A percentile compares a stretch with the other conserved stretches of the same genome.
Conservation (phyloP, 2,888 invertebrate genomes). For the Cordilura impudica region DNA sequence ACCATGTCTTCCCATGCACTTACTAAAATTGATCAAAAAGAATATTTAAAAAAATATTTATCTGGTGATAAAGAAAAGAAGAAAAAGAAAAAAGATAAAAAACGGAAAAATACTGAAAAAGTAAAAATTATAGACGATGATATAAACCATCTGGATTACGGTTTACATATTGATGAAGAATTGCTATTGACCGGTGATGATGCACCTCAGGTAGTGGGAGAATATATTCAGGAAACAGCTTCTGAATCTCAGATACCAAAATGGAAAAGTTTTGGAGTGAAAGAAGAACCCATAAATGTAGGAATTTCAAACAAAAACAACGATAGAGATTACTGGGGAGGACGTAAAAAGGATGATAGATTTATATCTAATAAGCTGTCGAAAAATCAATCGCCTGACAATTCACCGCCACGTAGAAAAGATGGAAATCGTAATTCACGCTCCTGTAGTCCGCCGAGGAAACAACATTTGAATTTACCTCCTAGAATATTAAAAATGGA, state of each 20-base stretch:
- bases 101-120: conserved; percentile 71
- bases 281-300: conserved; percentile 65
- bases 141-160: conserved; percentile 81
- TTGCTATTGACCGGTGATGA: conserved; percentile 88
- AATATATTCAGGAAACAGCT: conserved; percentile 85
- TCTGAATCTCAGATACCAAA: conserved; percentile 76
- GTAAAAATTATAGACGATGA: conserved; percentile 94
- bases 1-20: conserved; percentile 68
- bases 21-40: conserved; percentile 83
- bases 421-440: not conserved
- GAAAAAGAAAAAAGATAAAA: conserved; percentile 83
- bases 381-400: conserved; percentile 27
- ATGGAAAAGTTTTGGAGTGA: conserved; percentile 75
- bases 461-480: no score
- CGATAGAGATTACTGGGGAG: conserved; percentile 74
- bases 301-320: conserved; percentile 31
- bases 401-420: conserved; percentile 36
- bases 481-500: not conserved
- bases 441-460: not conserved
- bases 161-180: conserved; percentile 78
- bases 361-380: conserved; percentile 61
- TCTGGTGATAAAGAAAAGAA: conserved; percentile 81
- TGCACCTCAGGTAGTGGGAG: conserved; percentile 92
- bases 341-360: conserved; percentile 64
- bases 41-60: conserved; percentile 88